Percentiles rank a stretch among this genome's conserved stretches.
These are phyloP conservation scores for Philopotamus ludificatus DNA, from an alignment of 1,140 invertebrate species.

Conservation along the genomic window DNA sequence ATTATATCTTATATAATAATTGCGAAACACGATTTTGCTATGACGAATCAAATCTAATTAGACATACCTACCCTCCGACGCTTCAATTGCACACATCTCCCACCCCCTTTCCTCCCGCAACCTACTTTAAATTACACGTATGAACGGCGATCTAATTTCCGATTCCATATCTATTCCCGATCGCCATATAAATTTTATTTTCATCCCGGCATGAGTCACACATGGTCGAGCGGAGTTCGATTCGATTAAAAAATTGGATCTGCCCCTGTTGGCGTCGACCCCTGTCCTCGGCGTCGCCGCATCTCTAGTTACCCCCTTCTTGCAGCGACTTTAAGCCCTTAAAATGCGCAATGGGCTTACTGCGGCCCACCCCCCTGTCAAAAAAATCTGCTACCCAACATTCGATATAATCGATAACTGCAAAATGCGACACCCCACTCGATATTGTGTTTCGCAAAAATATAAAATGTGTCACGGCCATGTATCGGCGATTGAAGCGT, in stretches of 20 bases:
- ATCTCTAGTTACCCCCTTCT: conserved; percentile 25
- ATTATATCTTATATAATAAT: too few species aligned
- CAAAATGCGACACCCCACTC: not conserved
- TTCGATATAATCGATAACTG: conserved; percentile 34
- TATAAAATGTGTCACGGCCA: not conserved
- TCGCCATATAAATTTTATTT: conserved; percentile 8
- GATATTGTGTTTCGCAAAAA: too few species aligned
- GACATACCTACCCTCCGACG: too few species aligned
- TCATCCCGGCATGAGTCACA: conserved; percentile 29
- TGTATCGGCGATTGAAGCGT: too few species aligned
- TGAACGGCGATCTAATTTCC: conserved; percentile 17
- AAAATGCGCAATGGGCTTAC: conserved; percentile 31
- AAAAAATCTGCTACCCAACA: conserved; percentile 33
- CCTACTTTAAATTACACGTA: conserved; percentile 4
- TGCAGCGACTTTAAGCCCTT: conserved; percentile 28
- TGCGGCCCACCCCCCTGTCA: conserved; percentile 32
- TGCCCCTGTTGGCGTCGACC: not conserved
- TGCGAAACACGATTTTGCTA: too few species aligned
- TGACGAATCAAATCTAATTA: too few species aligned
- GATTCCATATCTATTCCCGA: conserved; percentile 15
- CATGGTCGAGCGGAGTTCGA: conserved; percentile 17
- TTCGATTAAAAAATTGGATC: conserved; percentile 39
- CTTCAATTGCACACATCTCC: not conserved
- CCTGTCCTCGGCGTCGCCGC: conserved; percentile 1
- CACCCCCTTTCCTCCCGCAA: not conserved